Evolutionary conservation across 2,797 vertebrate genomes (phyloP), one percentile per base, ranked within the genome.

Genomic region (Leuciscus waleckii): DNA sequence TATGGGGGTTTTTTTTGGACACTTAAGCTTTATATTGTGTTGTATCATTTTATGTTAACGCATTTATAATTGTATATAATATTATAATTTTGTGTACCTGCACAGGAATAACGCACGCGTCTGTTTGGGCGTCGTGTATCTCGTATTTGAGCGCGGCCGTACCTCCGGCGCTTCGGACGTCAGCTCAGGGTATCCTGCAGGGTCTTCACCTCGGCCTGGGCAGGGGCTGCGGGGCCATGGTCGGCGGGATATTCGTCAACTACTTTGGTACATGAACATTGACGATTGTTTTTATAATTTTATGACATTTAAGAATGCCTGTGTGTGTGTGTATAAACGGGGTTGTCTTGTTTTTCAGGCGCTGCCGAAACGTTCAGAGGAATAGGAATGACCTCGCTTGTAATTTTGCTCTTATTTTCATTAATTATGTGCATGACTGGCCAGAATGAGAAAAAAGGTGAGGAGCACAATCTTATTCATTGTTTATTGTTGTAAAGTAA

Each of bases 181-280:
- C 98, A 0, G 98, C 98, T 0, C 98, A 99, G 92, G 98, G 98
- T 26, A 99, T 99, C 88, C 96, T 99, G 86, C 98, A 99, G 90
- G 98, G 98, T 8, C 96, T 99, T 2, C 97, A 99, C 92, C 90
- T 99, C 23, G 98, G 98, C 0, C 90, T 99, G 92, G 98, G 98
- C 32, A 95, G 98, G 58, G 98, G 98, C 80, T 99, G 98, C 0
- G 98, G 98, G 0, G 98, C 98, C 86, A 97, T 99, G 97, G 94
- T 99, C 0, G 98, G 98, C 32, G 98, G 98, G 0, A 95, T 99
- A 32, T 91, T 98, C 16, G 98, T 99, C 93, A 97, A 96, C 89
- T 97, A 95, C 81, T 98, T 98, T 0, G 98, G 98, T 99, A 96
- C 16, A 49, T 89, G 95, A 16, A 67, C 19, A 73, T 1, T 29